These are phyloP conservation scores for Orgyia antiqua DNA, from an alignment of 2,888 invertebrate genomes.

Conservation along the genomic window DNA sequence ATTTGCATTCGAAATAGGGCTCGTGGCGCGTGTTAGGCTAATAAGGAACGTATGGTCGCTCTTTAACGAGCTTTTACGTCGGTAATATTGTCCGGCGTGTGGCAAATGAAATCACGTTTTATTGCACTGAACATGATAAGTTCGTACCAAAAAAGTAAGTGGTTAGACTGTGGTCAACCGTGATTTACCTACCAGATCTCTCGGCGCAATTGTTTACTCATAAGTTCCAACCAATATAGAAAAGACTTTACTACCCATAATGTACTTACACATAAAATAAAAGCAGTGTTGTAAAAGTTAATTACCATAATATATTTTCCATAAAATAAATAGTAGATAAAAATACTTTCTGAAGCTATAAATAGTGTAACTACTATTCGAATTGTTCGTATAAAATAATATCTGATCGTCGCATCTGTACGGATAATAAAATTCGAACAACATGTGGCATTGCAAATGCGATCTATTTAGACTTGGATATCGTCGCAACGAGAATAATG, in stretches of 20 bases:
- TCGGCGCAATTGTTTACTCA: conserved; percentile 16
- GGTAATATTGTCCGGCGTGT: conserved; percentile 52
- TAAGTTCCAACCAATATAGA: conserved; percentile 13
- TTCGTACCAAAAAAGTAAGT: conserved; percentile 39
- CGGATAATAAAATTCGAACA: conserved; percentile 46
- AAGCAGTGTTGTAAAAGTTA: conserved; percentile 7
- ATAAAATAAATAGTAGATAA: conserved; percentile 22
- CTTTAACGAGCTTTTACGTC: conserved; percentile 55
- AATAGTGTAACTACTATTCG: conserved; percentile 26
- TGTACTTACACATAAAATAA: no score
- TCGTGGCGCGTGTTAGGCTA: conserved; percentile 65
- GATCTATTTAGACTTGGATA: conserved; percentile 69
- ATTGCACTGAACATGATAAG: conserved; percentile 45
- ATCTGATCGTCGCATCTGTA: conserved; percentile 32
- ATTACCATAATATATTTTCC: conserved; percentile 15
- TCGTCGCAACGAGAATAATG: conserved; percentile 68
- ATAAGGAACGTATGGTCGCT: conserved; percentile 65
- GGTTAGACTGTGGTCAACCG: conserved; percentile 34
- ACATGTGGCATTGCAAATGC: conserved; percentile 60
- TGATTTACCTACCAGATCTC: conserved; percentile 21
- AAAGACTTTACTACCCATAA: conserved; percentile 12
- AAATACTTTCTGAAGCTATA: no score
- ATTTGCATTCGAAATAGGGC: conserved; percentile 68
- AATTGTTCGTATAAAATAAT: conserved; percentile 34
- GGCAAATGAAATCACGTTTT: conserved; percentile 56